These are phyloP conservation scores for Trachelus tabidus DNA, from an alignment of 2,888 invertebrate genomes.

Conservation along the genomic window DNA sequence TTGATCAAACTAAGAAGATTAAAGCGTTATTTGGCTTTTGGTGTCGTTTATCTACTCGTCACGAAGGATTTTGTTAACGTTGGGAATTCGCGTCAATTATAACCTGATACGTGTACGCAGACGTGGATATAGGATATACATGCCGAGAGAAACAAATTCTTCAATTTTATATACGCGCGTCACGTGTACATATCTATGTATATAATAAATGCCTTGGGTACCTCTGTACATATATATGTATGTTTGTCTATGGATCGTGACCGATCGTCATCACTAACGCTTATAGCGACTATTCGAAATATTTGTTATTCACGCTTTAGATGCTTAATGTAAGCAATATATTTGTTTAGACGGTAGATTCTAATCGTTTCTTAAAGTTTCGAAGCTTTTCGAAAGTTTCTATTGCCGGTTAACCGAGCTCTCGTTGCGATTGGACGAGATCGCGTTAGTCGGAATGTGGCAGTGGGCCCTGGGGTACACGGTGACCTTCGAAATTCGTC, in stretches of 20 bases:
- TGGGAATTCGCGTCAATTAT: neutral
- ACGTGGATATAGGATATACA: neutral
- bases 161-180: neutral
- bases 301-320: neutral
- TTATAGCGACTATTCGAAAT: neutral
- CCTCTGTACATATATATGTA: neutral
- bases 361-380: neutral
- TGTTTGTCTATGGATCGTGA: neutral
- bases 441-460: neutral
- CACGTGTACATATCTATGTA: neutral
- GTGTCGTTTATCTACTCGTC: neutral
- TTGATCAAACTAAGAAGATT: neutral
- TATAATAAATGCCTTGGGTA: neutral
- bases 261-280: neutral
- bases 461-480: neutral
- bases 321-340: neutral
- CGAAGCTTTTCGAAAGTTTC: neutral
- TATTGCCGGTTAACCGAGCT: neutral
- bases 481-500: neutral
- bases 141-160: neutral
- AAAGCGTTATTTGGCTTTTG: neutral
- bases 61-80: neutral
- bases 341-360: neutral
- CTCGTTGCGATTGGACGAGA: neutral
- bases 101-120: neutral